These are phyloP conservation scores for Fragum fragum DNA, from an alignment of 2,888 invertebrate genomes.

Conservation along the genomic window DNA sequence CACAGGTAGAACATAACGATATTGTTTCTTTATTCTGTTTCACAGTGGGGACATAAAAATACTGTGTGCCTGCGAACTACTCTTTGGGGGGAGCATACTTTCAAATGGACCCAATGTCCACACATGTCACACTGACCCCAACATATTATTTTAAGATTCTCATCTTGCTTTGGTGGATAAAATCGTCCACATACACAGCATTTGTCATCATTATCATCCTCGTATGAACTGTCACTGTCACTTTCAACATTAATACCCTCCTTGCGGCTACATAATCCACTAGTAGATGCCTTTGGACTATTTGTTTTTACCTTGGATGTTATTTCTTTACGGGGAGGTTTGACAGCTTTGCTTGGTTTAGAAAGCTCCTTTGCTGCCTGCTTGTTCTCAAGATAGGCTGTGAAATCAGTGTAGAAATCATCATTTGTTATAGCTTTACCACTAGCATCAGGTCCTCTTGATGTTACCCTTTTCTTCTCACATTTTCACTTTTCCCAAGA, in stretches of 20 bases:
- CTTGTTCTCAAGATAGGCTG: background rate
- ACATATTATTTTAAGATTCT: conserved; percentile 10
- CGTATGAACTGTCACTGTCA: too few species aligned
- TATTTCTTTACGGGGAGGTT: too few species aligned
- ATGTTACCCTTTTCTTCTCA: background rate
- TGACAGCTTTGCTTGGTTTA: background rate
- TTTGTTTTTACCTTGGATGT: background rate
- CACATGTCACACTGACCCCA: conserved; percentile 27
- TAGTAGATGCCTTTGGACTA: conserved; percentile 27
- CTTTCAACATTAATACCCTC: background rate
- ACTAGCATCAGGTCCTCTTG: conserved; percentile 9
- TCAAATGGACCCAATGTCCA: conserved; percentile 13
- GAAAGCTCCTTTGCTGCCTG: background rate
- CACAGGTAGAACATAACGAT: too few species aligned
- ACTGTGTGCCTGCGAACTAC: background rate
- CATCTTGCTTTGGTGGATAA: conserved; percentile 7
- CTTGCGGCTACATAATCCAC: conserved; percentile 1
- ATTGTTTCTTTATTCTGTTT: background rate
- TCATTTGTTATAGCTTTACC: conserved; percentile 29
- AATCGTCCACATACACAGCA: conserved; percentile 29
- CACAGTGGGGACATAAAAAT: conserved; percentile 18
- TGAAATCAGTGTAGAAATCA: background rate
- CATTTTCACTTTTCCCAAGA: background rate
- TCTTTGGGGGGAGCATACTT: background rate
- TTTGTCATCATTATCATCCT: conserved; percentile 15